Conservation (phyloP, 2,113 vertebrate species). For the Zapus hudsonius region DNA sequence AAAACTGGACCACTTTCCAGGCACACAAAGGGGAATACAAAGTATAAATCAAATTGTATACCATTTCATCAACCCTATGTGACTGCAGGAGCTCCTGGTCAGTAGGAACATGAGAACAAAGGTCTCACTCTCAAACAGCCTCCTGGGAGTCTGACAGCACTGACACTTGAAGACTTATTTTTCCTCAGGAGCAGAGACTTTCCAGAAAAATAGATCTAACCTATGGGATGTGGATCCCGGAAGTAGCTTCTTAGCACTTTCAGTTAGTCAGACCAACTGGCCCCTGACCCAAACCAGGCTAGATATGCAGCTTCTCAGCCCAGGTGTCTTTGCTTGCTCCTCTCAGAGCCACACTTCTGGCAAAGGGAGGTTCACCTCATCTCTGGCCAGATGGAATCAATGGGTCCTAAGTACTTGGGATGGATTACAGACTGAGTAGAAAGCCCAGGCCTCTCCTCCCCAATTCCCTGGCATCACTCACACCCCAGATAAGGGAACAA, state of each 20-base stretch:
- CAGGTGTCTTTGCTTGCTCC: background rate
- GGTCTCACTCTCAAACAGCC: background rate
- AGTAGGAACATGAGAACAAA: background rate
- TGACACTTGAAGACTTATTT: background rate
- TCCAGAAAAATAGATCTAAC: background rate
- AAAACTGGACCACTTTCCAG: constrained; percentile 73
- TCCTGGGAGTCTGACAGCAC: background rate
- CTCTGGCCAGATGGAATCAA: background rate
- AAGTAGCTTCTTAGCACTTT: constrained; percentile 23
- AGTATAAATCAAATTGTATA: background rate
- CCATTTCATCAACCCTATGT: background rate
- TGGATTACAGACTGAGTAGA: background rate
- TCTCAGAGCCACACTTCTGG: background rate
- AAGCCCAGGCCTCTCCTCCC: background rate
- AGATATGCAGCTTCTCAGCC: background rate
- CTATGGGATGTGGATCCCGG: background rate
- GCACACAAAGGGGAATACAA: constrained; percentile 7
- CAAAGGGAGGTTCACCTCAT: background rate
- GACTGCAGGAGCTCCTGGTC: constrained; percentile 8
- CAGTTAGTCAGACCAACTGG: background rate
- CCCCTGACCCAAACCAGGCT: background rate
- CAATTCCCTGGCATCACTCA: background rate
- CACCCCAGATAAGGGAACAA: constrained; percentile 12
- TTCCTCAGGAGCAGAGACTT: background rate
- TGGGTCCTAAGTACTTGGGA: background rate